Conservation (phyloP, 2,888 invertebrate genomes). For the Pristionchus maxplancki region DNA sequence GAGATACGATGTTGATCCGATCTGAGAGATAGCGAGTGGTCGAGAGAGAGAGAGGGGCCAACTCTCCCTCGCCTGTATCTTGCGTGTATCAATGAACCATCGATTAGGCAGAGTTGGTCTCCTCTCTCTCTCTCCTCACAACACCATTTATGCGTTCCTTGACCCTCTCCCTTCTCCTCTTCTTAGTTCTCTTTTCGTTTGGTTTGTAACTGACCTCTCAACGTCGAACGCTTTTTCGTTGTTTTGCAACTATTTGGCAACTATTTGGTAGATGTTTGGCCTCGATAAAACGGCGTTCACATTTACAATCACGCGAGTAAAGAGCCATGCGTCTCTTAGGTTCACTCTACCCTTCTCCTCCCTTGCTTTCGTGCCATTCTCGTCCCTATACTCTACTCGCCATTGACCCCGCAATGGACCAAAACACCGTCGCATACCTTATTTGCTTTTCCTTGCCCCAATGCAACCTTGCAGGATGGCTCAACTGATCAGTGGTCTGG, state of each 20-base stretch:
- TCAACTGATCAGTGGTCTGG: slow-evolving; percentile 74
- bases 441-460: neutral
- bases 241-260: slow-evolving; percentile 25
- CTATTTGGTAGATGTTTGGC: neutral
- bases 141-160: neutral
- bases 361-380: neutral
- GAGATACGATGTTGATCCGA: slow-evolving; percentile 8
- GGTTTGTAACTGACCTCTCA: neutral
- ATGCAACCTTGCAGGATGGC: slow-evolving; percentile 63
- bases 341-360: neutral
- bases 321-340: neutral
- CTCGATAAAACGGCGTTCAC: neutral
- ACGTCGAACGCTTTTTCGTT: neutral
- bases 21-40: neutral
- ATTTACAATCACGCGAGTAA: slow-evolving; percentile 17
- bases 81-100: slow-evolving; percentile 41
- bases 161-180: neutral
- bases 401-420: neutral
- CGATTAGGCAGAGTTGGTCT: neutral
- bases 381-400: neutral
- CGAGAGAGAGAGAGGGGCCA: neutral
- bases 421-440: too few relatives aligned
- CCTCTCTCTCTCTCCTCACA: neutral
- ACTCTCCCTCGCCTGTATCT: slow-evolving; percentile 25
- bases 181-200: neutral